phyloP scores from a whole-genome alignment of 2,888 invertebrate species.

The Rhopalosiphum nymphaeae region DNA sequence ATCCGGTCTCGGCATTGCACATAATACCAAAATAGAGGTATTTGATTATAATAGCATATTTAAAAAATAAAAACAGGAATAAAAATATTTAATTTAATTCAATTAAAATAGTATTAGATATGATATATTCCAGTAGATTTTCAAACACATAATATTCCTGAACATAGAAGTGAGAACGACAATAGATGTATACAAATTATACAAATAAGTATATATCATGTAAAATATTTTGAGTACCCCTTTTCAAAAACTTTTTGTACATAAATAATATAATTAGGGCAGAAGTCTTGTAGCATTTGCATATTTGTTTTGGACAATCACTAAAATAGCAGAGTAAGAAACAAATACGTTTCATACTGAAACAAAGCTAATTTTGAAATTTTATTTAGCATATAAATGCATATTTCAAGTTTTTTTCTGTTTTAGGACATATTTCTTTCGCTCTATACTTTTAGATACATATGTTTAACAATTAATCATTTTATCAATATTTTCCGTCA shows the following conservation, averaged over 20 bases:
- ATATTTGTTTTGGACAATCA: too few species aligned
- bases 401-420: too few species aligned
- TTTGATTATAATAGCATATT: neutral
- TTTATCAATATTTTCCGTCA: too few species aligned
- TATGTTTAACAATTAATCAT: too few species aligned
- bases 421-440: too few species aligned
- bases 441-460: too few species aligned
- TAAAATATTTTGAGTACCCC: neutral
- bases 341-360: too few species aligned
- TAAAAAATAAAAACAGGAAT: conserved; percentile 16
- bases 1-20: conserved; percentile 28
- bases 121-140: neutral
- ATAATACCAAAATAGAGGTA: neutral
- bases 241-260: neutral
- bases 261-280: neutral
- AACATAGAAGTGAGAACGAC: neutral
- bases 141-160: neutral
- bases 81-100: conserved; percentile 47
- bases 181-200: neutral
- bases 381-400: too few species aligned
- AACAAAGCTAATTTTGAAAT: too few species aligned
- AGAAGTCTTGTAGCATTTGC: too few species aligned
- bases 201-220: neutral
- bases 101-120: conserved; percentile 12
- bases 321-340: too few species aligned